These are phyloP conservation scores for Dasyprocta punctata DNA, from an alignment of 2,113 vertebrate genomes.

Conservation along the genomic window DNA sequence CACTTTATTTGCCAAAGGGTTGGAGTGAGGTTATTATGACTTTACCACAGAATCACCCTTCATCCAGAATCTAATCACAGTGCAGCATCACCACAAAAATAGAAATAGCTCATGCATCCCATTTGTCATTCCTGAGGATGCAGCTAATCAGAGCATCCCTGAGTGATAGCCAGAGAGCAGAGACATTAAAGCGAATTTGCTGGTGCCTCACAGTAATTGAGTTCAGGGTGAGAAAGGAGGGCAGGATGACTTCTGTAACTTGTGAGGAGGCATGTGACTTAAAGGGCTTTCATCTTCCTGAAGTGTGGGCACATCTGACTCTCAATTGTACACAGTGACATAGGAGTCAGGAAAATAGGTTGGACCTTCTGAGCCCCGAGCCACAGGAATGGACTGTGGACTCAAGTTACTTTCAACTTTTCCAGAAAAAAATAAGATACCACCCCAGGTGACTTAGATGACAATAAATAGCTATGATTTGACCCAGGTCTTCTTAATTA, in stretches of 20 bases:
- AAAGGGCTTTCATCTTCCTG: conserved; percentile 7
- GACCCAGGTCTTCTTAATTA: not conserved
- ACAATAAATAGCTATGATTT: not conserved
- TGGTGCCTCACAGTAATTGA: conserved; percentile 3
- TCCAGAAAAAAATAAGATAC: not conserved
- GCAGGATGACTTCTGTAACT: not conserved
- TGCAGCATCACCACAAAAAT: conserved; percentile 48
- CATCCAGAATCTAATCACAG: conserved; percentile 65
- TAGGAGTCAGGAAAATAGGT: not conserved
- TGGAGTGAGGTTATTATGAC: conserved; percentile 43
- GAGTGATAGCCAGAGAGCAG: conserved; percentile 49
- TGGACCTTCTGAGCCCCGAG: not conserved
- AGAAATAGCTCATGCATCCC: conserved; percentile 58
- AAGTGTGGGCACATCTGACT: conserved; percentile 14
- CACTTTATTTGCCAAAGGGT: conserved; percentile 45
- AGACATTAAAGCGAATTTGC: conserved; percentile 64
- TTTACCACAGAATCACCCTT: conserved; percentile 14
- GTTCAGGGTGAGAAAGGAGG: conserved; percentile 54
- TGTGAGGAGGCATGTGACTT: not conserved
- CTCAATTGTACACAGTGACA: not conserved
- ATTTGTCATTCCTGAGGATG: conserved; percentile 66
- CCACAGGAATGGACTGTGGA: not conserved
- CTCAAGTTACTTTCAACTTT: not conserved
- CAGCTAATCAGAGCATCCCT: conserved; percentile 65
- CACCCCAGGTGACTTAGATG: not conserved